These are phyloP conservation scores for Mormoops blainvillei DNA, from an alignment of 2,113 vertebrate genomes.

Conservation along the genomic window DNA sequence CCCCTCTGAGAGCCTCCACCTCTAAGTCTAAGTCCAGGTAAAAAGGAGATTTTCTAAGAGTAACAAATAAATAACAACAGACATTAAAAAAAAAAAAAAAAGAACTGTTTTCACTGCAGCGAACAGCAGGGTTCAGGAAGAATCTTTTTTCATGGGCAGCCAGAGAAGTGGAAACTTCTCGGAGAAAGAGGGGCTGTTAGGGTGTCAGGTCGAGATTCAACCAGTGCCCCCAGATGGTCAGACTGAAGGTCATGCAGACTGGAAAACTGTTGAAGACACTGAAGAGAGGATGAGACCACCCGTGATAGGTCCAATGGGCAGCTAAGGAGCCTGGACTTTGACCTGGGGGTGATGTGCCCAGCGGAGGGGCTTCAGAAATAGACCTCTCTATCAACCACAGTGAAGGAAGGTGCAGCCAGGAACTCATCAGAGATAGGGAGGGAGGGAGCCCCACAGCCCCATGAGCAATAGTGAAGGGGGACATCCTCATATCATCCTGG, in stretches of 20 bases:
- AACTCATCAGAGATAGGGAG: neutral
- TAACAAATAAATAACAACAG: neutral
- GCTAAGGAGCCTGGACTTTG: neutral
- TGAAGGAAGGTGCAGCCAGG: neutral
- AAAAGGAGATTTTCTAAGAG: neutral
- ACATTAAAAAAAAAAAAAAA: neutral
- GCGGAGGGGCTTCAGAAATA: neutral
- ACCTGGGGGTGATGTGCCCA: neutral
- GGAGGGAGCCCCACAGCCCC: neutral
- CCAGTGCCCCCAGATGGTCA: neutral
- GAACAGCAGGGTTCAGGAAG: neutral
- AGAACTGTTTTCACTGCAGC: neutral
- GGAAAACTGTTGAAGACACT: neutral
- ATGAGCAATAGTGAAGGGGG: rapidly evolving
- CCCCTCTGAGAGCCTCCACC: neutral
- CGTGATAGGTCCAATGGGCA: neutral
- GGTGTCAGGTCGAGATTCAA: rapidly evolving
- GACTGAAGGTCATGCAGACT: neutral
- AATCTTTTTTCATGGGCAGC: neutral
- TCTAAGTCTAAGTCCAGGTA: neutral
- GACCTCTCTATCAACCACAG: neutral
- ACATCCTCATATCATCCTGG: neutral
- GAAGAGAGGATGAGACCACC: neutral
- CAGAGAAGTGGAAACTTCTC: neutral
- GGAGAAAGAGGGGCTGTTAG: neutral